These are phyloP conservation scores for Urophycis tenuis DNA, from an alignment of 2,797 vertebrate species.

Conservation along the genomic window DNA sequence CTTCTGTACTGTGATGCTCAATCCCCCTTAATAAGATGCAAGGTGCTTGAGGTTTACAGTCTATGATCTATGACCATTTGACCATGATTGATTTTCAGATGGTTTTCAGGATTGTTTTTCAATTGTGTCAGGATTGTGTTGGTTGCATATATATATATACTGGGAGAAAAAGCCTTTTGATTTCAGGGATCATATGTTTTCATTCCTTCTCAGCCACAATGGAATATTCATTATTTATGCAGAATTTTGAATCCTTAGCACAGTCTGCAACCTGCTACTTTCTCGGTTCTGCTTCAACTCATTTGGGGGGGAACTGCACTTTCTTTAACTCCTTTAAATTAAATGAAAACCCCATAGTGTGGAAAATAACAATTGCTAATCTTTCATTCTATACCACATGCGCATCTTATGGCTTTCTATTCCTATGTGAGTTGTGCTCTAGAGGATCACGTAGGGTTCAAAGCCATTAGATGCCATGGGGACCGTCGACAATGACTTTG, in stretches of 20 bases:
- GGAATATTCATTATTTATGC: constrained; percentile 73
- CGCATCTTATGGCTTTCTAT: constrained; percentile 99
- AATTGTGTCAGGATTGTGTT: constrained; percentile 30
- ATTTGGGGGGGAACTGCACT: constrained; percentile 25
- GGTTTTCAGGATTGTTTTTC: constrained; percentile 41
- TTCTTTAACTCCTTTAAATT: constrained; percentile 23
- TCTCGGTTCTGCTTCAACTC: constrained; percentile 29
- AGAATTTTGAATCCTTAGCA: constrained; percentile 60
- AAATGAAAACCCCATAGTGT: constrained; percentile 15
- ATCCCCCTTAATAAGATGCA: background rate
- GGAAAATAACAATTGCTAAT: constrained; percentile 13
- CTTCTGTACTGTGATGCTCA: background rate
- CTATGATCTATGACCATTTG: constrained; percentile 48
- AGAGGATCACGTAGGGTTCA: constrained; percentile 95
- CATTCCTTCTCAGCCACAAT: constrained; percentile 53
- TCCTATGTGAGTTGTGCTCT: constrained; percentile 96
- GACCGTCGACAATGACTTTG: constrained; percentile 60
- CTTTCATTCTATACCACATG: constrained; percentile 60
- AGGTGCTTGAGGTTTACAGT: background rate
- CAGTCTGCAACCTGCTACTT: constrained; percentile 52
- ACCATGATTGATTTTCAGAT: constrained; percentile 41
- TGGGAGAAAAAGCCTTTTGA: constrained; percentile 46
- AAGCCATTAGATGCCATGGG: constrained; percentile 95
- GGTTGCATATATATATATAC: constrained; percentile 22
- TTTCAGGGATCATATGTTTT: constrained; percentile 53